A percentile compares a stretch with the other conserved stretches of the same genome.
These are phyloP conservation scores for Syngnathoides biaculeatus DNA, from an alignment of 2,113 vertebrate genomes.

Conservation along the genomic window DNA sequence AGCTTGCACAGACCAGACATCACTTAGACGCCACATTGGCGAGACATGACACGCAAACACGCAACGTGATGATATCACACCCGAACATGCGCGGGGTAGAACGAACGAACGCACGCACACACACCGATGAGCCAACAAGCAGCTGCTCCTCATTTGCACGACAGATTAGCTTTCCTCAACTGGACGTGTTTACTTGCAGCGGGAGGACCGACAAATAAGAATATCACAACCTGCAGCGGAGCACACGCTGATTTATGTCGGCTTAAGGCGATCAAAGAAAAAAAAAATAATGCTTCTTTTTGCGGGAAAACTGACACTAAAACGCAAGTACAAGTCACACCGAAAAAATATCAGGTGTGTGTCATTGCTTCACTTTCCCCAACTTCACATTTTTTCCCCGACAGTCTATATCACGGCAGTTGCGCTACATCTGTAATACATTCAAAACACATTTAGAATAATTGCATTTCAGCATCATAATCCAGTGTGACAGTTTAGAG, in stretches of 20 bases:
- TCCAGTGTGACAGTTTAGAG: neutral
- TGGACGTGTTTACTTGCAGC: conserved; percentile 50
- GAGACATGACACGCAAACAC: conserved; percentile 58
- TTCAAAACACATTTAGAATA: too few relatives aligned
- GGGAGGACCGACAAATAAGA: conserved; percentile 30
- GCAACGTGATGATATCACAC: conserved; percentile 56
- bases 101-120: conserved; percentile 17
- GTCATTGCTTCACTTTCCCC: neutral
- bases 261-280: conserved; percentile 30
- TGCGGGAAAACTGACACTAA: neutral
- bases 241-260: conserved; percentile 24
- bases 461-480: neutral
- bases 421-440: too few relatives aligned
- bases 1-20: conserved; percentile 55
- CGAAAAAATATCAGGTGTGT: neutral
- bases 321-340: neutral
- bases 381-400: too few relatives aligned
- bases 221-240: conserved; percentile 29
- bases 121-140: conserved; percentile 36
- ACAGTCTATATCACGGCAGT: too few relatives aligned
- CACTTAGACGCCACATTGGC: conserved; percentile 58
- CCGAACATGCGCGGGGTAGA: conserved; percentile 48
- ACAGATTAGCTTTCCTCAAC: conserved; percentile 53
- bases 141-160: conserved; percentile 66
- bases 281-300: conserved; percentile 6